Percentiles rank a stretch among this genome's conserved stretches.
Evolutionary conservation across 2,113 vertebrate species (phyloP).

Genomic region (Coreoperca whiteheadi): DNA sequence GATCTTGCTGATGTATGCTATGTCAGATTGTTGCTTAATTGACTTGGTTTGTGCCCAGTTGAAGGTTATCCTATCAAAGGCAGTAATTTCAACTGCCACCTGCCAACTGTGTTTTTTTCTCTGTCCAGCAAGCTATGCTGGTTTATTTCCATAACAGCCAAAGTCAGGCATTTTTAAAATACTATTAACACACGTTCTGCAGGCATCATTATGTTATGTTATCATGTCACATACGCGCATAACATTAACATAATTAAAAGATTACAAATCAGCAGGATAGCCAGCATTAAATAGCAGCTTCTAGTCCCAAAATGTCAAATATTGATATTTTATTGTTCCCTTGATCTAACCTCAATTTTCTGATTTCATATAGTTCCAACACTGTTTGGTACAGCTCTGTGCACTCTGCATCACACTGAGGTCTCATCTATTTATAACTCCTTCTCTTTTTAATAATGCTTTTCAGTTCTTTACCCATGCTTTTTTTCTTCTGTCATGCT

Average conservation of each 20-base stretch:
- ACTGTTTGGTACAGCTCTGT: not conserved
- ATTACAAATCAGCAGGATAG: not conserved
- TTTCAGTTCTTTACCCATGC: not conserved
- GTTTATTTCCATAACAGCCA: constrained; percentile 15
- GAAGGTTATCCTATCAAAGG: constrained; percentile 46
- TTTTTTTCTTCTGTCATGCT: not conserved
- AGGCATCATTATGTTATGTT: not conserved
- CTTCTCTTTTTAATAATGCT: not conserved
- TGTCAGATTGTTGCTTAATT: constrained; percentile 61
- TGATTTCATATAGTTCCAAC: not conserved
- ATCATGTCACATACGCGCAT: not conserved
- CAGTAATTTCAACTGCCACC: constrained; percentile 4
- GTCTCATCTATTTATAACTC: constrained; percentile 10
- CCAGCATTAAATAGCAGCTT: constrained; percentile 1
- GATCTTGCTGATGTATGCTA: constrained; percentile 56
- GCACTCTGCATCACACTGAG: not conserved
- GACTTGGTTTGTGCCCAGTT: constrained; percentile 32
- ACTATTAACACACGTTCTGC: not conserved
- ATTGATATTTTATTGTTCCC: not conserved
- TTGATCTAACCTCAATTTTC: not conserved
- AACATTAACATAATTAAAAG: not conserved
- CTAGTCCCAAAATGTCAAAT: not conserved
- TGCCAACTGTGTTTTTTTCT: constrained; percentile 18
- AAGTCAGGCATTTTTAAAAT: not conserved
- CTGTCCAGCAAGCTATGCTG: not conserved